Percentiles rank a stretch among this genome's conserved stretches.
Evolutionary conservation across 2,888 invertebrate genomes (phyloP).

Genomic region (Lasioglossum zephyrum): DNA sequence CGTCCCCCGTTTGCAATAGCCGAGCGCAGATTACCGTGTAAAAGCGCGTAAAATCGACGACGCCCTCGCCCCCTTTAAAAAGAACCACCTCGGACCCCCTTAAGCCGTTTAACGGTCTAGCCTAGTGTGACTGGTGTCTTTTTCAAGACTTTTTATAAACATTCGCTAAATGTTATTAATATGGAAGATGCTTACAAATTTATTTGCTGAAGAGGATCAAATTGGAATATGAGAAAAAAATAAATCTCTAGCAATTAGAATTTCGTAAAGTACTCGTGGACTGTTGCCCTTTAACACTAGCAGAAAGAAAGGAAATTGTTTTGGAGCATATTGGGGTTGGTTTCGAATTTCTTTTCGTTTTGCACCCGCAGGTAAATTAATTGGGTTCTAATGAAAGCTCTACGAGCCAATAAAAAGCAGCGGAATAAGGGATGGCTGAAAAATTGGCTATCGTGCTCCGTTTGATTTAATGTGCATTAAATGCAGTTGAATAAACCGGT

Average conservation of each 20-base stretch:
- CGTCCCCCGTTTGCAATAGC: slow-evolving; percentile 32
- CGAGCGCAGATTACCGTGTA: slow-evolving; percentile 55
- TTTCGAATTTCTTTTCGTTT: neutral
- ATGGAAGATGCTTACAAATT: neutral
- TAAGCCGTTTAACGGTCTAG: slow-evolving; percentile 11
- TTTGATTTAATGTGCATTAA: neutral
- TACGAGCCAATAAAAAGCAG: neutral
- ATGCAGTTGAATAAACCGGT: neutral
- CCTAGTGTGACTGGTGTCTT: neutral
- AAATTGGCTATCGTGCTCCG: neutral
- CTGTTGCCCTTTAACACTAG: neutral
- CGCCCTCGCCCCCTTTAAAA: slow-evolving; percentile 29
- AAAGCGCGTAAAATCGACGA: slow-evolving; percentile 56
- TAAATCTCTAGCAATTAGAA: neutral
- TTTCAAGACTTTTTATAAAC: too few species aligned
- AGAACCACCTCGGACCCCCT: slow-evolving; percentile 16
- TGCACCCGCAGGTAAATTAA: neutral
- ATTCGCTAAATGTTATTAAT: neutral
- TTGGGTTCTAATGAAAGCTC: slow-evolving; percentile 8
- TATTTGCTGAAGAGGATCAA: neutral
- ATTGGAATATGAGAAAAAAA: too few species aligned
- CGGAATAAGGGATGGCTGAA: neutral
- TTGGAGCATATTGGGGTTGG: neutral
- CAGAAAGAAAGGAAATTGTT: neutral
- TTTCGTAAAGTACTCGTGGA: neutral